phyloP scores from a whole-genome alignment of 92 coral and sea anemone species.

The Phymanthus crucifer region DNA sequence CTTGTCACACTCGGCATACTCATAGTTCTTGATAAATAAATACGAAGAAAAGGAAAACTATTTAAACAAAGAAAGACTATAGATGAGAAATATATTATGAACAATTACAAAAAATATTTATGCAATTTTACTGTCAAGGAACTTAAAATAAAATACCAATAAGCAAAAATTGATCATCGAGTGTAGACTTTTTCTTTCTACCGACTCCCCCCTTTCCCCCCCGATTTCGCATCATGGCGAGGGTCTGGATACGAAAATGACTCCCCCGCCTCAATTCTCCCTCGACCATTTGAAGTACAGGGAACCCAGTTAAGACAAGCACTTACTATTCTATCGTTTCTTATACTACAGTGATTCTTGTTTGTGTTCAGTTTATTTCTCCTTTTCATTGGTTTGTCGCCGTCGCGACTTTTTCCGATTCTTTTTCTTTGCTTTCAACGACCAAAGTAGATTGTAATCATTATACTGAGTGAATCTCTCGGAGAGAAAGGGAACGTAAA shows the following conservation, averaged over 20 bases:
- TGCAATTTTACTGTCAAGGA: not conserved
- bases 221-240: too few species aligned
- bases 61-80: too few species aligned
- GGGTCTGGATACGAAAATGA: too few species aligned
- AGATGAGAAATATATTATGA: not conserved
- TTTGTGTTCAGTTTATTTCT: not conserved
- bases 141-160: not conserved
- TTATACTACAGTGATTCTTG: not conserved
- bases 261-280: too few species aligned
- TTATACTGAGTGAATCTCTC: slow-evolving; percentile 65
- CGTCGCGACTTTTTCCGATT: not conserved
- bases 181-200: not conserved
- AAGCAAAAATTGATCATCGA: not conserved
- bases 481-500: slow-evolving; percentile 84
- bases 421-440: slow-evolving; percentile 50
- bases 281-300: too few species aligned
- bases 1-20: too few species aligned
- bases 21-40: too few species aligned
- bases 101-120: not conserved
- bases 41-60: too few species aligned
- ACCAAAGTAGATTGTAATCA: slow-evolving; percentile 74
- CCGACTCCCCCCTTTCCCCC: too few species aligned
- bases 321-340: not conserved
- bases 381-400: not conserved
- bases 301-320: too few species aligned